Conservation (phyloP, 2,113 vertebrate species). For the Antennarius striatus region DNA sequence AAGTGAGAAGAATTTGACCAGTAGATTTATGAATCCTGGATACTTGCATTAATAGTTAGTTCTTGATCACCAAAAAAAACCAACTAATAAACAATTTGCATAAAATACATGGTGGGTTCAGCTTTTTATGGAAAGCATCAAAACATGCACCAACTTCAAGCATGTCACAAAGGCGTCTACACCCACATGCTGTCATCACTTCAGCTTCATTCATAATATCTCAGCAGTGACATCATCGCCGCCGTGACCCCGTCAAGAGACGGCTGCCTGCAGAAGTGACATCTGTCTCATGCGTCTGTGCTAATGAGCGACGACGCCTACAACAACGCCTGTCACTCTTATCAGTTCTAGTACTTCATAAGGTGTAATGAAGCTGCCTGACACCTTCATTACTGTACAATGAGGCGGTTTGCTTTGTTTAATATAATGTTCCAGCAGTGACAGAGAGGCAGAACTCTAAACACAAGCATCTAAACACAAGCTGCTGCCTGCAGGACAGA, state of each 20-base stretch:
- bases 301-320: constrained; percentile 31
- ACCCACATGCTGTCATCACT: constrained; percentile 32
- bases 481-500: constrained; percentile 11
- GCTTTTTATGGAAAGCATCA: constrained; percentile 12
- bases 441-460: background rate
- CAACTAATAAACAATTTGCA: too few relatives aligned
- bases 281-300: background rate
- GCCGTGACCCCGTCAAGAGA: constrained; percentile 7
- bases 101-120: background rate
- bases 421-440: background rate
- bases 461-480: constrained; percentile 3
- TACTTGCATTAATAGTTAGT: too few relatives aligned
- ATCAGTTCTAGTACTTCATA: constrained; percentile 4
- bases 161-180: constrained; percentile 7
- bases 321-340: constrained; percentile 34
- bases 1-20: too few relatives aligned
- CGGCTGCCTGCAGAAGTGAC: constrained; percentile 5
- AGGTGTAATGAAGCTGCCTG: constrained; percentile 9
- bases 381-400: constrained; percentile 2
- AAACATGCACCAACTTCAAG: background rate
- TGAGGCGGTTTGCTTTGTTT: background rate
- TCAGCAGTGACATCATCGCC: background rate
- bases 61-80: too few relatives aligned
- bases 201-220: constrained; percentile 44
- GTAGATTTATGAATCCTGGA: too few relatives aligned